Conservation (phyloP, 2,797 vertebrate genomes). For the Spinus pinus region DNA sequence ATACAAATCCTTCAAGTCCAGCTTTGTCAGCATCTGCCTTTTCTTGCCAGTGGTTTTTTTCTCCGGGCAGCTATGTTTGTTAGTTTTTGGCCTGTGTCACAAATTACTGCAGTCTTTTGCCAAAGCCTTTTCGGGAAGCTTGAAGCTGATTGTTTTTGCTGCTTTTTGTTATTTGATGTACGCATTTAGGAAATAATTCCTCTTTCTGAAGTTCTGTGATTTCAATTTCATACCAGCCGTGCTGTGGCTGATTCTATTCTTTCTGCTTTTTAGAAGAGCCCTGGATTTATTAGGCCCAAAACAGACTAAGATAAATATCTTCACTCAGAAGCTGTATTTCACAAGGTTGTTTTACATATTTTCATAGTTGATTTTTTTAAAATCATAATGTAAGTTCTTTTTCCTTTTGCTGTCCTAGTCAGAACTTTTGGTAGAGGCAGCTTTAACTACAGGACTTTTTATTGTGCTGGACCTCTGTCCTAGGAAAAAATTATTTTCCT, state of each 20-base stretch:
- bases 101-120: slow-evolving; percentile 24
- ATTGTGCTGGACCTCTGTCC: not conserved
- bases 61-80: slow-evolving; percentile 47
- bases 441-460: not conserved
- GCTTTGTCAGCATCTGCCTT: slow-evolving; percentile 39
- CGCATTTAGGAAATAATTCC: slow-evolving; percentile 22
- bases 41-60: slow-evolving; percentile 14
- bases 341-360: not conserved
- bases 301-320: not conserved
- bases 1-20: slow-evolving; percentile 1
- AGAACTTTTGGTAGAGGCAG: not conserved
- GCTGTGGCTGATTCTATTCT: not conserved
- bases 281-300: not conserved
- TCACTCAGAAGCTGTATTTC: not conserved
- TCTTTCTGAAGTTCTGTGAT: slow-evolving; percentile 31
- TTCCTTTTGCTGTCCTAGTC: not conserved
- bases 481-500: not conserved
- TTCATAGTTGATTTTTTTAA: not conserved
- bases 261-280: not conserved
- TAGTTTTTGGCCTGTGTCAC: slow-evolving; percentile 43
- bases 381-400: not conserved
- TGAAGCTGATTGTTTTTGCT: not conserved
- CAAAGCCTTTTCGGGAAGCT: slow-evolving; percentile 15
- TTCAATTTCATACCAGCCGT: not conserved
- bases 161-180: not conserved